phyloP scores from a whole-genome alignment of 2,797 vertebrate species.

The Lepus oiostolus region DNA sequence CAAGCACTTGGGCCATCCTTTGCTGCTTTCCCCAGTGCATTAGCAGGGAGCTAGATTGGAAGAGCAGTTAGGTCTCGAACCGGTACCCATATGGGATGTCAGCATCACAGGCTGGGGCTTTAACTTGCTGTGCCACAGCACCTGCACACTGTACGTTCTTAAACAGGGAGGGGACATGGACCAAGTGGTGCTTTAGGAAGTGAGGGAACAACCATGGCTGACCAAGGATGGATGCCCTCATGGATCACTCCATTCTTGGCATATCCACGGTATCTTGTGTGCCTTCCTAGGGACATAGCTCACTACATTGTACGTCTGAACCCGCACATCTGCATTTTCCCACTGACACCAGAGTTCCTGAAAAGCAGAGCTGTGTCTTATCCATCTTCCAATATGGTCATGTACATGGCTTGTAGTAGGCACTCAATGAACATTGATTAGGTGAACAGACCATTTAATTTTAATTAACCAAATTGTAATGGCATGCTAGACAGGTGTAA shows the following conservation, averaged over 20 bases:
- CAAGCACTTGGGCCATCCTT: no score
- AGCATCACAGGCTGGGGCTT: no score
- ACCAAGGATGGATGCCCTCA: background rate
- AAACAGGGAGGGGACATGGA: background rate
- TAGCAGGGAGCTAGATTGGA: no score
- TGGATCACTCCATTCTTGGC: slow-evolving; percentile 8
- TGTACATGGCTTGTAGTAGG: slow-evolving; percentile 32
- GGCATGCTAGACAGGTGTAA: slow-evolving; percentile 50
- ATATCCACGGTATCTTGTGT: background rate
- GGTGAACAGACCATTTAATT: slow-evolving; percentile 55
- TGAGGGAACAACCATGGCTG: background rate
- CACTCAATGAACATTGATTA: slow-evolving; percentile 26
- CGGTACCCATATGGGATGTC: no score
- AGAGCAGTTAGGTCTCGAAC: no score
- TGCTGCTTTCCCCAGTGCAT: no score
- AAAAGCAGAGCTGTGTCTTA: slow-evolving; percentile 20
- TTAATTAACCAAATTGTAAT: slow-evolving; percentile 54
- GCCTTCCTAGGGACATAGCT: background rate
- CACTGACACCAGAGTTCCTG: slow-evolving; percentile 25
- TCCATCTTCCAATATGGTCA: slow-evolving; percentile 19
- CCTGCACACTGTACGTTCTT: background rate
- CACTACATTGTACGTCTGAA: background rate
- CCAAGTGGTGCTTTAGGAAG: slow-evolving; percentile 20
- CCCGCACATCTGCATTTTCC: background rate
- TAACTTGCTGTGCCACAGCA: no score